phyloP scores from a whole-genome alignment of 2,888 invertebrate genomes.

The Ophion costatus region DNA sequence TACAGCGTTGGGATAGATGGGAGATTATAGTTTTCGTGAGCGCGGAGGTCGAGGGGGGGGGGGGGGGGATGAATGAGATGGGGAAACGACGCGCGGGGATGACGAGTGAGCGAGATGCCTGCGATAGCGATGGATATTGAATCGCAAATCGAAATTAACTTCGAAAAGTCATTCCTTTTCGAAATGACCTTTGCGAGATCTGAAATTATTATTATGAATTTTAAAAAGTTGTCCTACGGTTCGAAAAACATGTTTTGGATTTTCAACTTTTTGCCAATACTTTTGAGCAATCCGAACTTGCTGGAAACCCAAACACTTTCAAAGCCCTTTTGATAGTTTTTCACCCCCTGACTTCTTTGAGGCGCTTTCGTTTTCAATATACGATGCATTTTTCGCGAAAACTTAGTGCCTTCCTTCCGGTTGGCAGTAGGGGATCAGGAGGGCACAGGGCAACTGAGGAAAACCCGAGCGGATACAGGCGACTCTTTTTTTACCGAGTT shows the following conservation, averaged over 20 bases:
- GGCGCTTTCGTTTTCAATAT: too few relatives aligned
- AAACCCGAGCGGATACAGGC: too few relatives aligned
- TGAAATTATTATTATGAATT: background rate
- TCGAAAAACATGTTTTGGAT: too few relatives aligned
- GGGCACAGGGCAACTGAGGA: background rate
- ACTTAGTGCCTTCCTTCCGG: too few relatives aligned
- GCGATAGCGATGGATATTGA: background rate
- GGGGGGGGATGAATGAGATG: background rate
- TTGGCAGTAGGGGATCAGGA: too few relatives aligned
- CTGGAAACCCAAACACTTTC: too few relatives aligned
- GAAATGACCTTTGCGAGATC: background rate
- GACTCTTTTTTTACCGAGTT: too few relatives aligned
- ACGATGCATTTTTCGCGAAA: too few relatives aligned
- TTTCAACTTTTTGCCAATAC: too few relatives aligned
- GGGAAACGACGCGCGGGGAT: background rate
- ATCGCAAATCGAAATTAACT: background rate
- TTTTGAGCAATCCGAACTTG: too few relatives aligned
- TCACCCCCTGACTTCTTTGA: too few relatives aligned
- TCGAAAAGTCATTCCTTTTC: background rate
- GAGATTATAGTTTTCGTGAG: conserved; percentile 4
- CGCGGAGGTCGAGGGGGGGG: background rate
- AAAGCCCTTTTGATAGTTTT: too few relatives aligned
- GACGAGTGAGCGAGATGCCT: background rate
- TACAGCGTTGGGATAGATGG: background rate
- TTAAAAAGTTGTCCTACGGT: background rate